phyloP scores from a whole-genome alignment of 2,113 vertebrate species.

The Leptobrachium ailaonicum region DNA sequence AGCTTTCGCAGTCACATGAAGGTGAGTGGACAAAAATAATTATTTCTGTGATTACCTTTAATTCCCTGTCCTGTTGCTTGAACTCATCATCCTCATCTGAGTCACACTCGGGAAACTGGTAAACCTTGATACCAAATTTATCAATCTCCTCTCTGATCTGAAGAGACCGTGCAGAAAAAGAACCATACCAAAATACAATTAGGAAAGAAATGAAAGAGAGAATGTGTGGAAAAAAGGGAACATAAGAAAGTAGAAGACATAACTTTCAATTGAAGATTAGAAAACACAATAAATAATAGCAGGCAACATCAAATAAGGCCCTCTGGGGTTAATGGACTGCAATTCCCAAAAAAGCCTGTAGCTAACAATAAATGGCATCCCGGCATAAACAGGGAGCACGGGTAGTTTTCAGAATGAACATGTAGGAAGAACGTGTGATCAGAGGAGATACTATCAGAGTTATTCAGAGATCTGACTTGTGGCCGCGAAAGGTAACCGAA shows the following conservation, averaged over 20 bases:
- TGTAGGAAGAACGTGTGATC: no score
- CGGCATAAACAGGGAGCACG: no score
- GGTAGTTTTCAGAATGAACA: no score
- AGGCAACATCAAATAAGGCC: no score
- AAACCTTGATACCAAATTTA: constrained; percentile 92
- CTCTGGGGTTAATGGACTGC: no score
- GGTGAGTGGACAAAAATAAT: not conserved
- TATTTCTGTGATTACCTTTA: constrained; percentile 75
- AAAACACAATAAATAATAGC: no score
- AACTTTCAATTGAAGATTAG: not conserved
- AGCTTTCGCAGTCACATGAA: no score
- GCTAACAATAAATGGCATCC: no score
- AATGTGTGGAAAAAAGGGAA: not conserved
- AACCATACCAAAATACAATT: constrained; percentile 7
- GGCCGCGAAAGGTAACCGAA: no score
- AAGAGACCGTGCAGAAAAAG: constrained; percentile 14
- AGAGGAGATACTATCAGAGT: no score
- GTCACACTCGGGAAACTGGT: constrained; percentile 95
- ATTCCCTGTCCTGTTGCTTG: constrained; percentile 90
- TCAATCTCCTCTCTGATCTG: constrained; percentile 94
- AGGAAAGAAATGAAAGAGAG: not conserved
- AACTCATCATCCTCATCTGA: constrained; percentile 94
- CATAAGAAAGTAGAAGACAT: not conserved
- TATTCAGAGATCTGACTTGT: no score
- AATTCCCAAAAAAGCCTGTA: no score